phyloP scores from a whole-genome alignment of 2,888 invertebrate genomes.

The Eutolmus rufibarbis region DNA sequence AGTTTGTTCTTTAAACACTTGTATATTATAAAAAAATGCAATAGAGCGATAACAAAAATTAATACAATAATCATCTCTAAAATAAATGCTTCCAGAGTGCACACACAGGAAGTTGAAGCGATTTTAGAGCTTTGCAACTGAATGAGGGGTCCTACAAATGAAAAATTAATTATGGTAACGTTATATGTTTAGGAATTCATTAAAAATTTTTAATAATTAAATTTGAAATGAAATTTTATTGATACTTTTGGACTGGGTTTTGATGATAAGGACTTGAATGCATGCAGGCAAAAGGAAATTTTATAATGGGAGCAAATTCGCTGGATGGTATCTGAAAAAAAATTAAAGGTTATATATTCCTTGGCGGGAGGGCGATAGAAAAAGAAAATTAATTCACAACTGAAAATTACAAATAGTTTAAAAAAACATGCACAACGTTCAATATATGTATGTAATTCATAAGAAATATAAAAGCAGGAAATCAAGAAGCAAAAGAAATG shows the following conservation, averaged over 20 bases:
- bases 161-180: constrained; percentile 38
- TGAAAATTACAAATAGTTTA: background rate
- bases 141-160: constrained; percentile 44
- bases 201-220: background rate
- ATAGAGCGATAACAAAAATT: background rate
- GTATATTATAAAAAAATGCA: background rate
- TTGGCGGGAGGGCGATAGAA: background rate
- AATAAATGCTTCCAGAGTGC: constrained; percentile 13
- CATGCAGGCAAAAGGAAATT: background rate
- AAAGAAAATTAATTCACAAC: background rate
- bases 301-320: background rate
- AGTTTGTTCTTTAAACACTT: background rate
- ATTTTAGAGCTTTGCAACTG: constrained; percentile 25
- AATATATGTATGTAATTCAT: background rate
- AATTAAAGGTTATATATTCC: background rate
- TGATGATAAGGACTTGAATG: background rate
- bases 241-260: background rate
- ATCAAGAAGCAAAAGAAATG: background rate
- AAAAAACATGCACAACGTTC: background rate
- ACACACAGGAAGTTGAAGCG: background rate
- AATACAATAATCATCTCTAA: background rate
- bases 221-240: background rate
- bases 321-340: constrained; percentile 28
- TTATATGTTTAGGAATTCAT: background rate
- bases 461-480: background rate